Evolutionary conservation across 2,888 invertebrate genomes (phyloP), one percentile per base, ranked within the genome.

Genomic region (Drosophila bunnanda): DNA sequence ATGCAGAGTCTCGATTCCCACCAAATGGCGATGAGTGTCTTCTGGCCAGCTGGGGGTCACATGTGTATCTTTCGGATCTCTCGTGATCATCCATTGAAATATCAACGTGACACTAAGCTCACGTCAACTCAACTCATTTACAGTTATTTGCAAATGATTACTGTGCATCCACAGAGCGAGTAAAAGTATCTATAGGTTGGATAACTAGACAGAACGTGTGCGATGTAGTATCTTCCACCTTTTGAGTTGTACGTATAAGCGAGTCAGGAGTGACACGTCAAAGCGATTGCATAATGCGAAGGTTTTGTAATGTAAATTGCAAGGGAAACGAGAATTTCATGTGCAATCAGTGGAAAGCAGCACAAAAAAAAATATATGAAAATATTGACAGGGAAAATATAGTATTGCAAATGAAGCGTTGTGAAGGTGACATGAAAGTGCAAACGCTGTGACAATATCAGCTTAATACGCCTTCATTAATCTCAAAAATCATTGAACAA

Each of bases 71-170:
- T 22, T 52, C 38, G 59, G 39, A 64, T 48, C 20, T 22, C 20
- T 25, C 48, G 32, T 12, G n/a, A 28, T 17, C 32, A 20, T 43
- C 48, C 32, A n/a, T 67, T 28, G 22, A 60, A 34, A 17, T 28
- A 43, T 28, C 72, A 80, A 74, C 74, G 79, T 78, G 87, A 79
- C 66, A 74, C 46, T 73, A 68, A 84, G 62, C 76, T 80, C 36
- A 25, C 43, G 41, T 61, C 57, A 22, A 30, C 73, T 52, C 48
- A 75, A 71, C 53, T 61, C 78, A 73, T 77, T 83, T 86, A 78
- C 87, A 65, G 79, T 79, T 85, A 75, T 80, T 84, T 78, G 83
- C 80, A 68, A 82, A 68, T 71, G 68, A 77, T 76, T 80, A 73
- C 62, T 75, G 52, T 75, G 50, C 56, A 28, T 60, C 52, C 54